Base-by-base conservation (phyloP, 2,888 invertebrate species). In the Plebejus melissa region DNA sequence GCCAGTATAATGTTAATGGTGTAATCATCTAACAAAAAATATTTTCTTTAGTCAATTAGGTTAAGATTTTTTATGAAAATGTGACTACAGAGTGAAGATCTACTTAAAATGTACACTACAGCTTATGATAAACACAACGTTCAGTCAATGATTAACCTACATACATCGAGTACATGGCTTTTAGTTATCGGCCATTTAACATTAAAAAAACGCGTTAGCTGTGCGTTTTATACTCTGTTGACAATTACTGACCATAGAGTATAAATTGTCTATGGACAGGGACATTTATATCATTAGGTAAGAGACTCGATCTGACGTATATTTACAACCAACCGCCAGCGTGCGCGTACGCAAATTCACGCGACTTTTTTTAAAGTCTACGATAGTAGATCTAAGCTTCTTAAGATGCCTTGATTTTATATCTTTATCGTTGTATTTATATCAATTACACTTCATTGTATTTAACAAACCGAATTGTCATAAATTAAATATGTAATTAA, bases 101-200 rank as follows among this genome's bases (percentile, higher is more conserved):
- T 32, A 65, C 65, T 13, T 36, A 65, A 32, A 60, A 60, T 60
- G 58, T 60, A 60, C 58, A 58, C 28, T 60, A 65, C 32, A 32
- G 65, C 65, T 65, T 65, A 36, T 65, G 32, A 65, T 65, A 65
- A 65, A 65, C 65, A 36, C 4, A 65, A 65, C 36, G 65, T 32
- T 65, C 65, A 65, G 65, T 65, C 65, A 65, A 65, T 65, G 4
- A 65, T 65, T 65, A 65, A 65, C 32, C 11, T 32, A 65, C 4
- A 65, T 13, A 65, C 32, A 32, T 13, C 32, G 65, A 65, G 32
- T 65, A 65, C 16, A 60, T 28, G 11, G 65, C 65, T 4, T 28
- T 60, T 65, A 65, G 65, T 36, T 36, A 65, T 28, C 11, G 28
- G 22, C 22, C 58, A 58, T 58, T 57, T 58, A 13, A 65, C 4